These are phyloP conservation scores for Teinopalpus imperialis DNA, from an alignment of 2,888 invertebrate genomes.

Conservation along the genomic window DNA sequence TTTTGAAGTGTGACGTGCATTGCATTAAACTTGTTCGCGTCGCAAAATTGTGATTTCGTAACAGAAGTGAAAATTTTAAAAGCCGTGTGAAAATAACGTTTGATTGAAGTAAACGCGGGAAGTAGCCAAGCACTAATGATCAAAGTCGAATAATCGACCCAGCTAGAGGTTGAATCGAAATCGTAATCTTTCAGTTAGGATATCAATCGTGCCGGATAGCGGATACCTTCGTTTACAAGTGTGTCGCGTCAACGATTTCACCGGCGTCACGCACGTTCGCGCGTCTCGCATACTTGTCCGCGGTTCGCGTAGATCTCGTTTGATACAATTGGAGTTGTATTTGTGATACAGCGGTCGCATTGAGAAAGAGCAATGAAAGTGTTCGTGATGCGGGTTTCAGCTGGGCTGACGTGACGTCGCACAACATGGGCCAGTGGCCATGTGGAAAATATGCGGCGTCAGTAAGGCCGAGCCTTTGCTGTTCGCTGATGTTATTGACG, in stretches of 20 bases:
- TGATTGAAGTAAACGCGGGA: background rate
- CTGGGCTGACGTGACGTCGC: constrained; percentile 58
- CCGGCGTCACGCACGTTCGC: constrained; percentile 73
- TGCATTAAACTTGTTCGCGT: no score
- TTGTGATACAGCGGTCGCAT: constrained; percentile 40
- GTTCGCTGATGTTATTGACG: constrained; percentile 55
- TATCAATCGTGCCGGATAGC: constrained; percentile 55
- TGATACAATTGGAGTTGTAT: constrained; percentile 58
- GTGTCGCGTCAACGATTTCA: constrained; percentile 69
- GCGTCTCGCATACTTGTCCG: constrained; percentile 48
- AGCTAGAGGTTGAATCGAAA: constrained; percentile 25
- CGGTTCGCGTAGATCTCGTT: constrained; percentile 44
- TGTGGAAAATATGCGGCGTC: constrained; percentile 79
- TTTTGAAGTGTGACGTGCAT: no score
- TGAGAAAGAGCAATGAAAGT: constrained; percentile 62
- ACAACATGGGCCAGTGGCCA: constrained; percentile 74
- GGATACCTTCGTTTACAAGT: constrained; percentile 46
- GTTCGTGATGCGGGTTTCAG: constrained; percentile 63
- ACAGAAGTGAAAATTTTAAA: constrained; percentile 5
- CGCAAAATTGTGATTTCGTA: constrained; percentile 4
- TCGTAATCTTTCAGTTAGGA: constrained; percentile 36
- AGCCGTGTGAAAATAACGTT: background rate
- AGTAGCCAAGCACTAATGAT: no score
- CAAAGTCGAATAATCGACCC: constrained; percentile 5
- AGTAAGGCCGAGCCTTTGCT: constrained; percentile 72